phyloP scores from a whole-genome alignment of 2,797 vertebrate species.

The Dromococcyx pavoninus region DNA sequence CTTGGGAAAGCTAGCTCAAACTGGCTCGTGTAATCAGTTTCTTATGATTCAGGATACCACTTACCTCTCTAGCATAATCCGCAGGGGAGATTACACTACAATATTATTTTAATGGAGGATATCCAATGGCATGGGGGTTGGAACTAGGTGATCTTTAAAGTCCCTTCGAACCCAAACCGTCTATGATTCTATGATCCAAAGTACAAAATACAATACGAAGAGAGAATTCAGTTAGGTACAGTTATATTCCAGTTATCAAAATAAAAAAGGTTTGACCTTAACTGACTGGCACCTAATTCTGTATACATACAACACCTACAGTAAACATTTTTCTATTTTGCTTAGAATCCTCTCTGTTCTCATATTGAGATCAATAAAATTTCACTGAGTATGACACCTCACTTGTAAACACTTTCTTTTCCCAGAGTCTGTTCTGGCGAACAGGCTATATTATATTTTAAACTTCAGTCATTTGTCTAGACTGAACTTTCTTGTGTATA shows the following conservation, averaged over 20 bases:
- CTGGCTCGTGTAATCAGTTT: too few relatives aligned
- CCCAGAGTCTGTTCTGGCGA: not conserved
- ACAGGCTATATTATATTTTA: not conserved
- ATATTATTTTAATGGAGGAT: not conserved
- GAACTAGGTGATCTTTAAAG: too few relatives aligned
- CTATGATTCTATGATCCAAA: accelerated
- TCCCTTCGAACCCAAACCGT: too few relatives aligned
- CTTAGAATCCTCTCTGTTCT: not conserved
- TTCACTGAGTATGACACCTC: not conserved
- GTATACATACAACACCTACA: not conserved
- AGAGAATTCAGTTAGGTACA: not conserved
- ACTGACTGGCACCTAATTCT: not conserved
- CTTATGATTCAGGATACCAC: not conserved
- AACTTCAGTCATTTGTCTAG: not conserved
- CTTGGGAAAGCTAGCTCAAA: too few relatives aligned
- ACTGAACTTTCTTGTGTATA: not conserved
- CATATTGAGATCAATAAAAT: not conserved
- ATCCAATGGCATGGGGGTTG: too few relatives aligned
- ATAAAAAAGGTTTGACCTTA: not conserved
- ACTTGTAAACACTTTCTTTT: not conserved
- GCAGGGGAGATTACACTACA: not conserved
- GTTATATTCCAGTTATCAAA: not conserved
- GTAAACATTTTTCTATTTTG: not conserved
- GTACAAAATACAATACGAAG: not conserved
- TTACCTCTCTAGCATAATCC: not conserved